These are phyloP conservation scores for Cantharis nigra DNA, from an alignment of 2,888 invertebrate species.

Conservation along the genomic window DNA sequence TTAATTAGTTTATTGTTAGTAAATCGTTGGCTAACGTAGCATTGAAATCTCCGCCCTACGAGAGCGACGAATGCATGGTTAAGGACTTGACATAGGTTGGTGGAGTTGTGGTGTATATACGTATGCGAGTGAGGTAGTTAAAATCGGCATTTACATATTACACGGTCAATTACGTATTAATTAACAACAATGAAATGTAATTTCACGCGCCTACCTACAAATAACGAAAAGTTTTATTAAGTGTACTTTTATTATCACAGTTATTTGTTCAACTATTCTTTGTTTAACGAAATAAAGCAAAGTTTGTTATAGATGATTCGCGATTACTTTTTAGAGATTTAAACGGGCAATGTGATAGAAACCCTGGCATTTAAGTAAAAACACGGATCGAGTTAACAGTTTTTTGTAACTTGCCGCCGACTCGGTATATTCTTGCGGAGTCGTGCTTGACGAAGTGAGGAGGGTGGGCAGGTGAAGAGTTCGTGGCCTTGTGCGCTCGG, in stretches of 20 bases:
- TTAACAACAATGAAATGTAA: constrained; percentile 13
- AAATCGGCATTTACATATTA: constrained; percentile 13
- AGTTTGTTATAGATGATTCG: constrained; percentile 11
- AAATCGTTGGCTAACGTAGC: constrained; percentile 34
- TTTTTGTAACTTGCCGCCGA: constrained; percentile 57
- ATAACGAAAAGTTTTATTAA: neutral
- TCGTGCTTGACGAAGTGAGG: constrained; percentile 42
- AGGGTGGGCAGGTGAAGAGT: constrained; percentile 50
- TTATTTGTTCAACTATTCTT: neutral
- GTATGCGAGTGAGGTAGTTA: neutral
- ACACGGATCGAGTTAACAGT: constrained; percentile 48
- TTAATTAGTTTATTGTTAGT: constrained; percentile 34
- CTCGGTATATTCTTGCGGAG: constrained; percentile 51
- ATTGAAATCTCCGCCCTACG: constrained; percentile 34
- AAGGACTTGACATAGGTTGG: neutral
- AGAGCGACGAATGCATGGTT: neutral
- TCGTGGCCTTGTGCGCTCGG: constrained; percentile 56
- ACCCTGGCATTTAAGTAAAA: constrained; percentile 49
- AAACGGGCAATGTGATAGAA: constrained; percentile 51
- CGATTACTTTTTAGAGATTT: constrained; percentile 47
- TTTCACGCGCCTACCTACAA: constrained; percentile 4
- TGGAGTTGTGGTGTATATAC: neutral
- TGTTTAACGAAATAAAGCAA: neutral
- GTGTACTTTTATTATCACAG: neutral
- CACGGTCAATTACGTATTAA: constrained; percentile 22